Base-by-base conservation (phyloP, 2,888 invertebrate species). In the Dexiosoma caninum region DNA sequence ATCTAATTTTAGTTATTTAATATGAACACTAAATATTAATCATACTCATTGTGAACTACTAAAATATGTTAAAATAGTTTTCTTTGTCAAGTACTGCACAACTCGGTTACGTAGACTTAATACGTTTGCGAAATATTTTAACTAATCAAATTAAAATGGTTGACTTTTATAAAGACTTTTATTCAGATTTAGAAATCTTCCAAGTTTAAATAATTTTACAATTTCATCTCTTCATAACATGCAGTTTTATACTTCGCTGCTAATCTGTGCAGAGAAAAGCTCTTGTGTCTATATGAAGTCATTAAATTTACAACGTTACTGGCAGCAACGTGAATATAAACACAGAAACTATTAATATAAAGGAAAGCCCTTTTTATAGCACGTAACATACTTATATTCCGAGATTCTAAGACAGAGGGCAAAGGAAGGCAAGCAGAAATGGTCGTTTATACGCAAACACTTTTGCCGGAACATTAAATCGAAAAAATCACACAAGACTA, bases 251-350 rank as follows among this genome's bases (percentile, higher is more conserved):
- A 64, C 74, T 70, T 79, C 51, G 70, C 30, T 74, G 55, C 16
- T 46, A 74, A 62, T 74, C 21, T 35, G 44, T 74, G n/a, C 14
- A 35, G 16, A 14, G 69, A 19, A 79, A 59, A 69, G 74, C 57
- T 64, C 57, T 69, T 55, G 27, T 49, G 67, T 79, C 62, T 69
- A 79, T 74, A 74, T 74, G 42, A 78, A 69, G 55, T 27, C 40
- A 74, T 79, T 62, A 60, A 71, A 53, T 55, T 60, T 53, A 40
- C 49, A 37, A 53, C 7, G 8, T 23, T 4, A 12, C 46, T 14
- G 16, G 37, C 37, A 55, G 49, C 71, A 51, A 21, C 4, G 16
- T 19, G 14, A 59, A 40, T 44, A 16, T 21, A 55, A 67, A 14
- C 40, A 32, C 19, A 60, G 16, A 51, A 60, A 59, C 62, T 44